phyloP scores from a whole-genome alignment of 1,140 invertebrate genomes.

The Bactericera cockerelli region DNA sequence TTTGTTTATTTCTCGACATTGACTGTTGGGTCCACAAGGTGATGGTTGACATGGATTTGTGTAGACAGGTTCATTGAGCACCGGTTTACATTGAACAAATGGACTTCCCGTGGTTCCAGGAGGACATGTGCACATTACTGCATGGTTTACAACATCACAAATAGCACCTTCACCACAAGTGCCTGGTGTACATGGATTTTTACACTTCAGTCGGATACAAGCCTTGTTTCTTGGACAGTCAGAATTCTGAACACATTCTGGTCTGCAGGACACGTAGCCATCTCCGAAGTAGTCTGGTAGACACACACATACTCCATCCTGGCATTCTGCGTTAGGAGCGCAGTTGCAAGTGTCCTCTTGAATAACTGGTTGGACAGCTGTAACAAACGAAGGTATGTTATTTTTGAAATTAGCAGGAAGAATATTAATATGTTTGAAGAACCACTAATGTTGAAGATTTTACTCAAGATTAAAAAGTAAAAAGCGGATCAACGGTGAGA shows the following conservation, averaged over 20 bases:
- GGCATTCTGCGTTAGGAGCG: slow-evolving; percentile 58
- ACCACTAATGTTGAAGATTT: too few species aligned
- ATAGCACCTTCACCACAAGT: slow-evolving; percentile 51
- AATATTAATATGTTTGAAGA: too few species aligned
- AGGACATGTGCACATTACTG: slow-evolving; percentile 48
- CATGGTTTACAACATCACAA: slow-evolving; percentile 49
- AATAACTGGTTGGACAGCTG: not conserved
- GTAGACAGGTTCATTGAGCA: slow-evolving; percentile 36
- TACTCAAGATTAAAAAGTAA: too few species aligned
- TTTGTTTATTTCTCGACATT: slow-evolving; percentile 45
- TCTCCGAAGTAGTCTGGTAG: slow-evolving; percentile 35
- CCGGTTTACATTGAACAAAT: slow-evolving; percentile 41
- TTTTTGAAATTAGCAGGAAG: too few species aligned
- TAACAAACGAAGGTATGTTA: too few species aligned
- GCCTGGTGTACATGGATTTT: slow-evolving; percentile 50
- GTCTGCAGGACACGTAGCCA: slow-evolving; percentile 41
- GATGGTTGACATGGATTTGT: slow-evolving; percentile 33
- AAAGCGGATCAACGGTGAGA: too few species aligned
- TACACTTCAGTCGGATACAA: slow-evolving; percentile 57
- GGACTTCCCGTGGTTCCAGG: slow-evolving; percentile 52
- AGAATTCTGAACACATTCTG: slow-evolving; percentile 47
- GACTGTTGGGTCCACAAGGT: slow-evolving; percentile 36
- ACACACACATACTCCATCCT: slow-evolving; percentile 50
- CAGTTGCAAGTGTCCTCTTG: slow-evolving; percentile 39
- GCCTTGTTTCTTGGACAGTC: slow-evolving; percentile 46